Percentiles rank a stretch among this genome's conserved stretches.
Conservation (phyloP, 2,888 invertebrate genomes). For the Petrolisthes manimaculis region DNA sequence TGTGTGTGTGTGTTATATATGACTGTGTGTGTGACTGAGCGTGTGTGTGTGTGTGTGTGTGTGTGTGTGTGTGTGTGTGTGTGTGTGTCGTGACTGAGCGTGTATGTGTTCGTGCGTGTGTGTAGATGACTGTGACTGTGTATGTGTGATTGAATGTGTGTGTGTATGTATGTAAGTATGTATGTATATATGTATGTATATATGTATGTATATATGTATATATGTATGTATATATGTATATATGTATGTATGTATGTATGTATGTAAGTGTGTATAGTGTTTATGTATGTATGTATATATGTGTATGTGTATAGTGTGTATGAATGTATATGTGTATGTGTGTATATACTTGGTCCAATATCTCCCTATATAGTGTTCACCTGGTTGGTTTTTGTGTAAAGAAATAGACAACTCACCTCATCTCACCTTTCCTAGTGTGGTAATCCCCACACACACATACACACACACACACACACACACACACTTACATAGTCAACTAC, state of each 20-base stretch:
- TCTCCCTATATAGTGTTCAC: slow-evolving; percentile 13
- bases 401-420: not conserved
- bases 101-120: slow-evolving; percentile 3
- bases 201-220: not conserved
- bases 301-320: not conserved
- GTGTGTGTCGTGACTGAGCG: not conserved
- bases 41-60: slow-evolving; percentile 10
- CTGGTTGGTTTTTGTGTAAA: not conserved
- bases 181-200: not conserved
- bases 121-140: not conserved
- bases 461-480: slow-evolving; percentile 1
- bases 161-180: not conserved
- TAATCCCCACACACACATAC: not conserved
- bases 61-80: slow-evolving; percentile 24
- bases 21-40: not conserved
- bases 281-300: not conserved
- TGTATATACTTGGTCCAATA: not conserved
- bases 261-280: not conserved
- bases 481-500: not conserved
- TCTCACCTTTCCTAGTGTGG: not conserved
- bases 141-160: not conserved
- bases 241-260: not conserved
- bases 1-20: no score
- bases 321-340: slow-evolving; percentile 1
- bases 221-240: slow-evolving; percentile 7